Conservation (phyloP, 2,113 vertebrate species). For the Carollia perspicillata region DNA sequence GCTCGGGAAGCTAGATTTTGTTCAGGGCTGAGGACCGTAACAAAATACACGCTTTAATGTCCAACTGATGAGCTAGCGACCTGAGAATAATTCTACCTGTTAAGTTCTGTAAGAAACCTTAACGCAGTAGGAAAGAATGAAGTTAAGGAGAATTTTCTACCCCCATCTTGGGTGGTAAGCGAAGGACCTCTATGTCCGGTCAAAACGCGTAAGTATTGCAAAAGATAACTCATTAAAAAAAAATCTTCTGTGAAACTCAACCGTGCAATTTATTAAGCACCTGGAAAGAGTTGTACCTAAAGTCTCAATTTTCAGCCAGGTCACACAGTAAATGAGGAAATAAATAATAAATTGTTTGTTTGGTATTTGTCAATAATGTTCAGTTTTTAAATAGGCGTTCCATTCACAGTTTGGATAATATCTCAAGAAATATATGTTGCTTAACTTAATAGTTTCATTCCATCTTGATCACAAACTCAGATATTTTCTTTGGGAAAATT, state of each 20-base stretch:
- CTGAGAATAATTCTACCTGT: background rate
- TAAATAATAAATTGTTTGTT: background rate
- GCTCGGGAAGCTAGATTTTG: background rate
- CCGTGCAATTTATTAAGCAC: background rate
- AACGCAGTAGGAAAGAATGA: conserved; percentile 14
- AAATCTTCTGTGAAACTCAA: background rate
- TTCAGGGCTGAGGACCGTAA: background rate
- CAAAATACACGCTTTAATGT: background rate
- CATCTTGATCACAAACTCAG: background rate
- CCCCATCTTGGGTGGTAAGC: background rate
- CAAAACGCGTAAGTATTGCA: background rate
- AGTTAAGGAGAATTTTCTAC: conserved; percentile 10
- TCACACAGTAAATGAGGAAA: background rate
- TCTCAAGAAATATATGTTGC: background rate
- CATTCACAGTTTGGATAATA: background rate
- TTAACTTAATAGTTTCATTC: background rate
- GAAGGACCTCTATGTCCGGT: background rate
- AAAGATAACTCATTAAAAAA: conserved; percentile 14
- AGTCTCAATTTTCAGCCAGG: background rate
- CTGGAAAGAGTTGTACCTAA: background rate
- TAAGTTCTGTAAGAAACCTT: background rate
- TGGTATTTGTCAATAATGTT: background rate
- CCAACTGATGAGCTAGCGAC: background rate
- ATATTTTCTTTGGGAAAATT: background rate
- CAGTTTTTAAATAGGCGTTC: background rate